phyloP scores from a whole-genome alignment of 2,797 vertebrate species.

The Gymnodraco acuticeps region DNA sequence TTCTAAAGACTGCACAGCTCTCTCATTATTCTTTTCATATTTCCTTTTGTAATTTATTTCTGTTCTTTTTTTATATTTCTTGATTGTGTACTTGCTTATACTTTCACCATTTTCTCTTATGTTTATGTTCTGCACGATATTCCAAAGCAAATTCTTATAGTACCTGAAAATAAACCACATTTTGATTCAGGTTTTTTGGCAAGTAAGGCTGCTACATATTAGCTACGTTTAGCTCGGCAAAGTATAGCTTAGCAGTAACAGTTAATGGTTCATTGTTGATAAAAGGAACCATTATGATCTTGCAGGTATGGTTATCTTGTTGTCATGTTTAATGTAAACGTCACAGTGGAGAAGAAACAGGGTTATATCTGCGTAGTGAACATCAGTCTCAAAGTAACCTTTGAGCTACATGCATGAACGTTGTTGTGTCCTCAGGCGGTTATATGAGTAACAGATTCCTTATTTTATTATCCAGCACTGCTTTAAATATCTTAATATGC shows the following conservation, averaged over 20 bases:
- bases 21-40: no score
- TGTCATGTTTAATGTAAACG: constrained; percentile 39
- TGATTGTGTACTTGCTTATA: no score
- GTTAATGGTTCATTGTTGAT: constrained; percentile 34
- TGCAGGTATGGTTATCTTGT: constrained; percentile 22
- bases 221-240: constrained; percentile 23
- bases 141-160: no score
- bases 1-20: no score
- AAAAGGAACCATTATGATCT: constrained; percentile 22
- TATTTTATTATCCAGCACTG: background rate
- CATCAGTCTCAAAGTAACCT: constrained; percentile 2
- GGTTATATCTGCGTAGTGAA: background rate
- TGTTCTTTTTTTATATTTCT: no score
- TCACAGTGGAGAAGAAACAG: constrained; percentile 31
- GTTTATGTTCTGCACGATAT: no score
- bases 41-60: no score
- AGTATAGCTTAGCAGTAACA: constrained; percentile 36
- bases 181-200: constrained; percentile 14
- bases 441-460: background rate
- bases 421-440: constrained; percentile 7
- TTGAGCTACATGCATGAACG: background rate
- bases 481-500: constrained; percentile 23
- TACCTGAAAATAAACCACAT: no score
- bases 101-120: no score
- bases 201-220: constrained; percentile 28